A percentile compares a stretch with the other conserved stretches of the same genome.
Evolutionary conservation across 2,113 vertebrate species (phyloP).

Genomic region (Dryoscopus gambensis): DNA sequence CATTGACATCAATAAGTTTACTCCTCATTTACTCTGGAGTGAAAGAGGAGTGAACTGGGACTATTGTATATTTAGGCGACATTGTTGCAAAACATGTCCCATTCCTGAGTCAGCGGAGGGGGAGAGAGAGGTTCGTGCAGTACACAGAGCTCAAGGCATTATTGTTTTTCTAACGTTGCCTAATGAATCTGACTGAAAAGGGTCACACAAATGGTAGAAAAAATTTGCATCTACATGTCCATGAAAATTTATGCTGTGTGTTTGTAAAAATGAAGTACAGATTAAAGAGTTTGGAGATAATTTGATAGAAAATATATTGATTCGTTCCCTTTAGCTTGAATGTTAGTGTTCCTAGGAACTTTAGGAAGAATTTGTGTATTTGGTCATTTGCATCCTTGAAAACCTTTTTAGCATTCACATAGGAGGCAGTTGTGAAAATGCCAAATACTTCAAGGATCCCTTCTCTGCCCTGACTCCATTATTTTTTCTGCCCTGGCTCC

Average conservation of each 20-base stretch:
- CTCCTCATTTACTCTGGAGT: not conserved
- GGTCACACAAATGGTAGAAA: not conserved
- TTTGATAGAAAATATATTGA: not conserved
- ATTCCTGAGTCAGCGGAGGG: not conserved
- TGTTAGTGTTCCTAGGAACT: not conserved
- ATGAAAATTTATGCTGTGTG: not conserved
- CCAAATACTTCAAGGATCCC: not conserved
- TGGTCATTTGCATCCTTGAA: not conserved
- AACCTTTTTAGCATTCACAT: not conserved
- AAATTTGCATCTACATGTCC: not conserved
- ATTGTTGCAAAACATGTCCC: not conserved
- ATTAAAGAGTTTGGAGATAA: not conserved
- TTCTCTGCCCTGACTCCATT: not conserved
- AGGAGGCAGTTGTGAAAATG: not conserved
- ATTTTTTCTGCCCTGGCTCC: not conserved
- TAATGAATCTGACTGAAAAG: conserved; percentile 5
- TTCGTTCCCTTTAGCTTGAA: not conserved
- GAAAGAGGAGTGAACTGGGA: not conserved
- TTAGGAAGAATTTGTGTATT: not conserved
- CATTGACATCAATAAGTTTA: conserved; percentile 5
- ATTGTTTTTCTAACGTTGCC: not conserved
- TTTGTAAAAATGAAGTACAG: not conserved
- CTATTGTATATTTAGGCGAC: not conserved
- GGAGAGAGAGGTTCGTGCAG: not conserved
- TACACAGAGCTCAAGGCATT: not conserved